Conservation (phyloP, 1,140 invertebrate genomes). For the Drosophila orosa region DNA sequence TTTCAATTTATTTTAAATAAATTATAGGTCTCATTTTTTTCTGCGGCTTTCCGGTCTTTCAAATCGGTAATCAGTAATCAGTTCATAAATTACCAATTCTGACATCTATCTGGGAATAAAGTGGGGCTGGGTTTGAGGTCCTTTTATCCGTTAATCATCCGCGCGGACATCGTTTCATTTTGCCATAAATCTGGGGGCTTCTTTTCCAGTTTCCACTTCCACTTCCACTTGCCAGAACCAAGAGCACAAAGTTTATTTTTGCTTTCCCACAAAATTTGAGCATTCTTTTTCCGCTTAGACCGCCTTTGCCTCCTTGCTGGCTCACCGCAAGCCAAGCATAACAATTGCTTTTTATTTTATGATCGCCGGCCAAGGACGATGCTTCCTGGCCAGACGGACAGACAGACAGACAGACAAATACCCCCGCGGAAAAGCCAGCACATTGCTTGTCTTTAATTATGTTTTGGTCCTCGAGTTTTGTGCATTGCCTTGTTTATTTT, state of each 20-base stretch:
- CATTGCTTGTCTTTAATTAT: slow-evolving; percentile 72
- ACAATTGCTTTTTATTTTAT: slow-evolving; percentile 62
- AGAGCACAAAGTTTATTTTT: neutral
- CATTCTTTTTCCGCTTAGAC: slow-evolving; percentile 15
- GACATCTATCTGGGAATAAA: neutral
- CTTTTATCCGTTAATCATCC: slow-evolving; percentile 25
- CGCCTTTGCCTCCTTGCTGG: too few relatives aligned
- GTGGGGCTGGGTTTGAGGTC: neutral
- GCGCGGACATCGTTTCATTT: slow-evolving; percentile 13
- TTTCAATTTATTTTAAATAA: slow-evolving; percentile 29
- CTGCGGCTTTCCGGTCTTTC: neutral
- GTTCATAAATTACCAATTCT: slow-evolving; percentile 40
- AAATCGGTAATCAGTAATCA: slow-evolving; percentile 29
- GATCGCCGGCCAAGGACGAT: slow-evolving; percentile 19
- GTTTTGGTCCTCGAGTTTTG: slow-evolving; percentile 67
- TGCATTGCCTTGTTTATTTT: slow-evolving; percentile 81
- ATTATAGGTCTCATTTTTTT: neutral
- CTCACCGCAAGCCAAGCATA: slow-evolving; percentile 46
- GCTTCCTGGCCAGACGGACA: slow-evolving; percentile 5
- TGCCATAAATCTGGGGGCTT: slow-evolving; percentile 17
- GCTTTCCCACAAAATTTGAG: neutral
- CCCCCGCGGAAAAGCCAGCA: slow-evolving; percentile 13
- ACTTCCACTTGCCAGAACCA: slow-evolving; percentile 1
- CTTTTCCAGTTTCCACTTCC: too few relatives aligned
- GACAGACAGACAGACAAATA: slow-evolving; percentile 13